Evolutionary conservation across 2,888 invertebrate species (phyloP), one percentile per base, ranked within the genome.

Genomic region (Crioceris asparagi): DNA sequence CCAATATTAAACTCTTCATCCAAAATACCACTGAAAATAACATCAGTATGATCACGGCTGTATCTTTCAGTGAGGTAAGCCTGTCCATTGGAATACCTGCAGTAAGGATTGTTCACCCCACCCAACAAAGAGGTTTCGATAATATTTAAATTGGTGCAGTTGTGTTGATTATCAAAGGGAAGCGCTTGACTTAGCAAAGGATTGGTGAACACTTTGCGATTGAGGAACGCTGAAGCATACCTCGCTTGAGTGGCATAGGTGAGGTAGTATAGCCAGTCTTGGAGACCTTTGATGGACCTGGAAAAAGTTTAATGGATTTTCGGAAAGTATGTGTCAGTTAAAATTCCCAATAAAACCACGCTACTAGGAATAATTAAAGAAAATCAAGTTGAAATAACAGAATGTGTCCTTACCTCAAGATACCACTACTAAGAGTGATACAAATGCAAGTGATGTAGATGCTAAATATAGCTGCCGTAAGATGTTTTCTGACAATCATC

Each of bases 181-280:
- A 65, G 40, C 1, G 60, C 51, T 27, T 72, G 69, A 64, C 72
- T 65, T 42, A 70, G 54, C 19, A 69, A 62, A 29, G 72, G 68
- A 38, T 70, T 50, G 6, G 62, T 69, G 59, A 86, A 85, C 6
- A 83, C 68, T 57, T 77, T 79, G 34, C 80, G 70, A 56, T 81
- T 80, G 12, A 88, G 66, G 55, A 80, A 74, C 2, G 83, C 78
- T 0, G 84, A 79, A 0, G 83, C 83, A 60, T 87, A 90, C 6
- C 86, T 74, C 0, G 81, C 77, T 61, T 87, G 84, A 0, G 82
- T 81, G 8, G 79, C 74, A 59, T 83, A 87, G 0, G 84, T 83
- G 23, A 83, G 61, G 58, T 85, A 86, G 60, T 78, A 79, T 3
- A 87, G 64, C 84, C 85, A 87, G 25, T 85, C 82, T 50, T 85